Evolutionary conservation across 2,888 invertebrate species (phyloP).

Genomic region (Catonia carolina): DNA sequence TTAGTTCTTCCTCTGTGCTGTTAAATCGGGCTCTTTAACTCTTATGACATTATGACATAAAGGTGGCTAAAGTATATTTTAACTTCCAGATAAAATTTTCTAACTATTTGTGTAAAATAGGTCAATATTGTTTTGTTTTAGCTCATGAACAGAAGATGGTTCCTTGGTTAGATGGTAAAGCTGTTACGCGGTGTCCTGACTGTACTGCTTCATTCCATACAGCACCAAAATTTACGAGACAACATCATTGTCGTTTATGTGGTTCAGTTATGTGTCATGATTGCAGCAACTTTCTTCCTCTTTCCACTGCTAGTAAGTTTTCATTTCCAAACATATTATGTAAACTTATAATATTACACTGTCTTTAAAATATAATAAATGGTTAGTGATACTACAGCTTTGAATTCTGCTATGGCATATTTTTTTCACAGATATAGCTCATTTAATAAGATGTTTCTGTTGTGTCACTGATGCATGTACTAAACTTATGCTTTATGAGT

Average conservation of each 20-base stretch:
- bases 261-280: conserved; percentile 89
- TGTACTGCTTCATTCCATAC: conserved; percentile 86
- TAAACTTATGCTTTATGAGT: too few species aligned
- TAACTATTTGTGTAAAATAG: too few species aligned
- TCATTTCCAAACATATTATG: conserved; percentile 18
- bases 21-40: too few species aligned
- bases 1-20: too few species aligned
- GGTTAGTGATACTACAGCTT: background rate
- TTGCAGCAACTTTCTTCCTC: conserved; percentile 79
- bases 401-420: background rate
- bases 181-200: conserved; percentile 82
- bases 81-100: too few species aligned
- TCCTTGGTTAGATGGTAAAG: conserved; percentile 88
- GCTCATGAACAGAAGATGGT: conserved; percentile 63
- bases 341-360: background rate
- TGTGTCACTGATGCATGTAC: too few species aligned
- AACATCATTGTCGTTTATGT: conserved; percentile 94
- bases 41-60: too few species aligned
- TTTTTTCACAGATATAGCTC: conserved; percentile 33
- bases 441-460: too few species aligned
- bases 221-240: conserved; percentile 56
- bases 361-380: background rate
- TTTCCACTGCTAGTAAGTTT: conserved; percentile 67
- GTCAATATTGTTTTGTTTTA: conserved; percentile 40
- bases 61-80: too few species aligned